phyloP scores from a whole-genome alignment of 2,113 vertebrate genomes.

The Nasalis larvatus region DNA sequence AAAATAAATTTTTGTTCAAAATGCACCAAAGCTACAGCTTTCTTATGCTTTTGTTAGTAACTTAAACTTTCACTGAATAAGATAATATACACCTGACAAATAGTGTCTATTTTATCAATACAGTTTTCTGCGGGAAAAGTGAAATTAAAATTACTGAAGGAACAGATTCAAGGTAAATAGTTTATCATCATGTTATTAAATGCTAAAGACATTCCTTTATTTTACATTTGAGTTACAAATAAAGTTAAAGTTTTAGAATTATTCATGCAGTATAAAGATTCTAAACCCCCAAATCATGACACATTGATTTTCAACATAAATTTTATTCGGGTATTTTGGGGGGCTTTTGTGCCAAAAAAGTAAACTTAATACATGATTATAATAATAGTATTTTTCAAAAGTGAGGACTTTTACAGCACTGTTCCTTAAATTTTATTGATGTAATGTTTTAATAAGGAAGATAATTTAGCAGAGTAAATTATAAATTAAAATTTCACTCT shows the following conservation, averaged over 20 bases:
- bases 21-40: neutral
- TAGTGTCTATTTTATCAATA: slow-evolving; percentile 54
- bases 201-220: neutral
- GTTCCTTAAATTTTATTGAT: neutral
- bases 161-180: slow-evolving; percentile 85
- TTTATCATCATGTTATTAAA: neutral
- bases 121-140: slow-evolving; percentile 89
- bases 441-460: neutral
- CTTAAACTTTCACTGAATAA: slow-evolving; percentile 27
- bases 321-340: neutral
- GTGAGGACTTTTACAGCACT: neutral
- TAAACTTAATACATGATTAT: neutral
- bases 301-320: slow-evolving; percentile 12
- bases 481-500: neutral
- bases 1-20: slow-evolving; percentile 23
- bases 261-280: neutral
- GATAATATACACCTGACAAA: neutral
- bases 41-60: slow-evolving; percentile 13
- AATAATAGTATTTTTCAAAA: slow-evolving; percentile 18
- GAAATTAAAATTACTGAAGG: slow-evolving; percentile 90
- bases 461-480: neutral
- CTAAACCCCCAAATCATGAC: neutral
- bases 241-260: slow-evolving; percentile 7
- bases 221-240: neutral
- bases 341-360: neutral